These are phyloP conservation scores for Congeria kusceri DNA, from an alignment of 2,888 invertebrate genomes.

Conservation along the genomic window DNA sequence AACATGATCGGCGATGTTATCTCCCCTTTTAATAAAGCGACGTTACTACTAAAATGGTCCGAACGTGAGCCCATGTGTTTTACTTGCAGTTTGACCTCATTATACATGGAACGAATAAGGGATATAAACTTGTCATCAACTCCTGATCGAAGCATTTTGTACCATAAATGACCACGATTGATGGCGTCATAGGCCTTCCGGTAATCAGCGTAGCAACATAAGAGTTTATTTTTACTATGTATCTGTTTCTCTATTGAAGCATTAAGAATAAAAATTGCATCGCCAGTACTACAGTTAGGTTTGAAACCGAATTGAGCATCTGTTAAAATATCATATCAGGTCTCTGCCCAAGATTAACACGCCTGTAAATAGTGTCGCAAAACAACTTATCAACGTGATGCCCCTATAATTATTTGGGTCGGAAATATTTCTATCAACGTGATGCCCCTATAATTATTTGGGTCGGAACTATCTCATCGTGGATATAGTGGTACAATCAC, in stretches of 20 bases:
- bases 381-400: neutral
- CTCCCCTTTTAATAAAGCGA: neutral
- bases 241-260: neutral
- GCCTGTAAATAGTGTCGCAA: neutral
- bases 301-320: constrained; percentile 6
- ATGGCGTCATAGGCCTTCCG: constrained; percentile 10
- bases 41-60: neutral
- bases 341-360: constrained; percentile 1
- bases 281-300: neutral
- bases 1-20: constrained; percentile 5
- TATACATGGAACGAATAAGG: neutral
- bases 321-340: neutral
- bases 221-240: neutral
- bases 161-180: constrained; percentile 1
- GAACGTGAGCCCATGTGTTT: neutral
- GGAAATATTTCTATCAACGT: no score
- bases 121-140: neutral
- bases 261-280: neutral
- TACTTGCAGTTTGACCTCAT: constrained; percentile 1
- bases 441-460: no score
- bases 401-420: constrained; percentile 4
- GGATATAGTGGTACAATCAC: no score
- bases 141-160: neutral
- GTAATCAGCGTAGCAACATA: neutral
- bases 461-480: no score